Evolutionary conservation across 2,797 vertebrate genomes (phyloP), one percentile per base, ranked within the genome.

Genomic region (Petrocephalus schoutedeni): DNA sequence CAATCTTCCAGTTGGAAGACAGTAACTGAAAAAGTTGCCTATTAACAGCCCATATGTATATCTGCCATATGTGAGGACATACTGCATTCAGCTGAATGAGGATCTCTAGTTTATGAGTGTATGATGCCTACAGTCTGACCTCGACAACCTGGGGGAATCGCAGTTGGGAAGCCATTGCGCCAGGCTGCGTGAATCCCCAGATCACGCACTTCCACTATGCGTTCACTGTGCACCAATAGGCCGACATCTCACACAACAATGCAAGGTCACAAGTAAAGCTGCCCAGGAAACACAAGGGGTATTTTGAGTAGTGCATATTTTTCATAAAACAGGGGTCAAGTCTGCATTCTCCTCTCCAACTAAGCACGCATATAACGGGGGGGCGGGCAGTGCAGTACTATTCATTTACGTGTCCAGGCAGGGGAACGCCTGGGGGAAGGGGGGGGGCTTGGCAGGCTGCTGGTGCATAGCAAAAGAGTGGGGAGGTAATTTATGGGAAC

Each of bases 381-480:
- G 61, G 61, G 3, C 10, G 45, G 28, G 14, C 4, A 36, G 16
- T 56, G 16, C 54, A 10, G 57, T 58, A 56, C 51, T 85, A 56
- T 58, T 85, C 51, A 58, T 57, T 86, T n/a, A 83, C 36, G 32
- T 23, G 77, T 74, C 64, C 64, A 56, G 57, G 32, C 67, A 86
- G 51, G 45, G 51, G 8, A 77, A 3, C 12, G n/a, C 36, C 71
- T 56, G 36, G 87, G 86, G 86, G 14, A 51, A 41, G 82, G 45
- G 77, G 61, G 32, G 86, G 82, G 32, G 58, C 16, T 89, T 89
- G 89, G 64, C 59, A 87, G 87, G 89, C 89, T 12, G 74, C 77
- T 87, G 86, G 49, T 54, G 14, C 84, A 36, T 19, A 58, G 54
- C 53, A 2, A 16, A 54, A 85, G 23, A 28, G 4, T 32, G 54